Evolutionary conservation across 2,888 invertebrate species (phyloP), one percentile per base, ranked within the genome.

Genomic region (Leuctra nigra): DNA sequence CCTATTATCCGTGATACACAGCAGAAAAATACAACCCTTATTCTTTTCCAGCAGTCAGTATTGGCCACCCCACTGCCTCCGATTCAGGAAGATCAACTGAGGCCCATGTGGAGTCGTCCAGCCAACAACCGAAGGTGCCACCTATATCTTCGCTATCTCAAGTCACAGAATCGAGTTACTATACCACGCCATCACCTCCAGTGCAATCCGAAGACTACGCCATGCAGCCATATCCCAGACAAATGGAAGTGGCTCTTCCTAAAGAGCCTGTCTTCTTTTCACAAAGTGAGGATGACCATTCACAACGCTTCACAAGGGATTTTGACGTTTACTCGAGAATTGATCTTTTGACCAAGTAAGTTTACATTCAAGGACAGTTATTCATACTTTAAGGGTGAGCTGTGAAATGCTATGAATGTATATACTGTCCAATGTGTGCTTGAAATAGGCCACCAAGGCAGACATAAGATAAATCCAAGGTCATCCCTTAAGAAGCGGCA

Each of bases 281-380:
- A 56, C 55, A 48, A 25, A 44, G 44, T n/a, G 44, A 44, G 4
- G 44, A n/a, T n/a, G n/a, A n/a, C n/a, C n/a, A n/a, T n/a, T n/a
- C n/a, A n/a, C n/a, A n/a, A n/a, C n/a, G n/a, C n/a, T n/a, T 53
- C 18, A 53, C 44, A 11, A 58, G 46, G 39, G 60, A 58, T 11
- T 41, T 25, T 39, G 75, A 75, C 63, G 79, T 86, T 63, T 77
- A 82, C 66, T 75, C 77, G 59, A 78, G 85, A 66, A 77, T 88
- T 68, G 87, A 87, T 65, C 81, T 83, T 66, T 73, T 88, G 60
- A 78, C 81, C 66, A 78, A 80, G 67, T 81, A 82, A 63, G 80
- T 47, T 18, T 14, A 44, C 36, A 39, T 20, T 29, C 4, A 22
- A 53, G 33, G n/a, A n/a, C n/a, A n/a, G n/a, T n/a, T n/a, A n/a